phyloP scores from a whole-genome alignment of 35 echinoderm and acorn worm genomes.

The Anneissia japonica region DNA sequence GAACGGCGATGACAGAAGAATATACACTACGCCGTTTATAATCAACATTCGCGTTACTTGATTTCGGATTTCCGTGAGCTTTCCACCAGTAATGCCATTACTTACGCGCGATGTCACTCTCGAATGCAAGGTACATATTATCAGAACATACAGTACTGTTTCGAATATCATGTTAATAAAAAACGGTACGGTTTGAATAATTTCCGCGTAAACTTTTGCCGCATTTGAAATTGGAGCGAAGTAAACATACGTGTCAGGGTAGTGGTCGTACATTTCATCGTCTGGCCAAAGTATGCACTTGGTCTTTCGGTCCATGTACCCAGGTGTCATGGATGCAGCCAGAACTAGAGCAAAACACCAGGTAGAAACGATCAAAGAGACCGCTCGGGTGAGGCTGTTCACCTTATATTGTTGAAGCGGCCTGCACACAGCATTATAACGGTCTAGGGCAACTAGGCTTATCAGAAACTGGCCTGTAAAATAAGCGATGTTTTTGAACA shows the following conservation, averaged over 20 bases:
- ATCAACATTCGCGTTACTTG: conserved; percentile 44
- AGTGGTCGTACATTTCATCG: neutral
- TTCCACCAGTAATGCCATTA: neutral
- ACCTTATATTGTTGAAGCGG: conserved; percentile 36
- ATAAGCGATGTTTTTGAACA: neutral
- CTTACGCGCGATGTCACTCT: neutral
- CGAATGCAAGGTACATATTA: conserved; percentile 2
- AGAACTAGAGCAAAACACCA: conserved; percentile 22
- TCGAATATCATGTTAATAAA: conserved; percentile 8
- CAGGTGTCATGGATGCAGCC: neutral
- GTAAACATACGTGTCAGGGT: neutral
- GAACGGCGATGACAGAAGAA: conserved; percentile 22
- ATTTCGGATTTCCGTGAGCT: conserved; percentile 20
- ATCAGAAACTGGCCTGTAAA: conserved; percentile 31
- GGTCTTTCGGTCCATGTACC: neutral
- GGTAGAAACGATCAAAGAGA: neutral
- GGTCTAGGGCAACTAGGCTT: conserved; percentile 24
- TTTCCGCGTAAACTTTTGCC: neutral
- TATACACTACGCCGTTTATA: conserved; percentile 35
- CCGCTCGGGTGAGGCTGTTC: conserved; percentile 15
- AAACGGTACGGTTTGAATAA: conserved; percentile 33
- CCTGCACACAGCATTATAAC: conserved; percentile 26
- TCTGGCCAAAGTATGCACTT: conserved; percentile 24
- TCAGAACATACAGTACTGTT: conserved; percentile 14
- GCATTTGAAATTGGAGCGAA: neutral